These are phyloP conservation scores for Fringilla coelebs DNA, from an alignment of 2,797 vertebrate genomes.

Conservation along the genomic window DNA sequence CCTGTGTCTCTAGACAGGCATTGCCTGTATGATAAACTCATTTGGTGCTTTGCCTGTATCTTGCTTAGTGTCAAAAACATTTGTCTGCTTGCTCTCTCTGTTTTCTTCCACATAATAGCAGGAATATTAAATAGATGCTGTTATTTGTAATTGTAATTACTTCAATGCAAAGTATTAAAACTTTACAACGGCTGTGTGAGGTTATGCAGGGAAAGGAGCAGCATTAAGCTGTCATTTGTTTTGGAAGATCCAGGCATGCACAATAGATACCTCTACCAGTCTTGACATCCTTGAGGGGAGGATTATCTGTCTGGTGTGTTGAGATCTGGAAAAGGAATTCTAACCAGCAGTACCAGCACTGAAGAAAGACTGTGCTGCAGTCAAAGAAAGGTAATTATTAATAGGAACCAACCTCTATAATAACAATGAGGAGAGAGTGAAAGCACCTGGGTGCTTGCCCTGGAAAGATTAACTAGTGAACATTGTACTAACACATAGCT, in stretches of 20 bases:
- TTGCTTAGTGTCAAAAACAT: background rate
- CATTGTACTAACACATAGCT: background rate
- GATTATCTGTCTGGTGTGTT: background rate
- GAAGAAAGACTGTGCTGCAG: background rate
- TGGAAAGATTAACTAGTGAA: background rate
- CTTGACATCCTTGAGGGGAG: background rate
- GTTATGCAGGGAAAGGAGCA: background rate
- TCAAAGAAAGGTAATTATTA: conserved; percentile 10
- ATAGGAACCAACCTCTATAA: background rate
- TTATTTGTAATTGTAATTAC: background rate
- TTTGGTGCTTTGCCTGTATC: background rate
- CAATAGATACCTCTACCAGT: background rate
- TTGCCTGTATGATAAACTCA: background rate
- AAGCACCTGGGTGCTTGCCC: background rate
- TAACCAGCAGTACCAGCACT: background rate
- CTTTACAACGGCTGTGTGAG: background rate
- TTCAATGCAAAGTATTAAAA: background rate
- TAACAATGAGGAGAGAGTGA: background rate
- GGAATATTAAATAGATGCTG: background rate
- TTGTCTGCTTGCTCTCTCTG: background rate
- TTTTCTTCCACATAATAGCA: background rate
- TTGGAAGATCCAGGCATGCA: background rate
- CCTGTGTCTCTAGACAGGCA: background rate
- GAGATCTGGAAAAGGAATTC: background rate
- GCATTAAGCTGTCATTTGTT: background rate